phyloP scores from a whole-genome alignment of 1,140 invertebrate genomes.

The Drosophila subpulchrella region DNA sequence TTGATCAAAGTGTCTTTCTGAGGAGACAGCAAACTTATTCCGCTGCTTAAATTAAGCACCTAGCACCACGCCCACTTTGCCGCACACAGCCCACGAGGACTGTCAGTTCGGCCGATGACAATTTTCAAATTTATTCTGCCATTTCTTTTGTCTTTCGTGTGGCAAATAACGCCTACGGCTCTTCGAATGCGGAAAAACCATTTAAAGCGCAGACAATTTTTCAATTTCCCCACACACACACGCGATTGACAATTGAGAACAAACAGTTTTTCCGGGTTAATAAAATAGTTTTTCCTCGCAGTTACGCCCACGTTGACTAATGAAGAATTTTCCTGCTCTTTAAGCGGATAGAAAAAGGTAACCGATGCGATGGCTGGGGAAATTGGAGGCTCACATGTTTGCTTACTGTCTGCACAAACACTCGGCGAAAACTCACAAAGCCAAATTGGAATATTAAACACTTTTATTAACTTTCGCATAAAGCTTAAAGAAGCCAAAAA shows the following conservation, averaged over 20 bases:
- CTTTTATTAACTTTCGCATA: constrained; percentile 46
- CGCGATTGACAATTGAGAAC: constrained; percentile 48
- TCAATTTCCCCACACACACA: constrained; percentile 45
- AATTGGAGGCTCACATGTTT: constrained; percentile 39
- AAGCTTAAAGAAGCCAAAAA: constrained; percentile 29
- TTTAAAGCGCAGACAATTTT: constrained; percentile 52
- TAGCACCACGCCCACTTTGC: constrained; percentile 33
- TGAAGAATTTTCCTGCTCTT: constrained; percentile 56
- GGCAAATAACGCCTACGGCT: constrained; percentile 39
- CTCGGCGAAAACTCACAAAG: constrained; percentile 28
- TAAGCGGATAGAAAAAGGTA: constrained; percentile 6
- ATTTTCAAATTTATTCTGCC: constrained; percentile 59
- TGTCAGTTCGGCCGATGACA: constrained; percentile 45
- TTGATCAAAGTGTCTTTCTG: constrained; percentile 48
- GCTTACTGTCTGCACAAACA: constrained; percentile 71
- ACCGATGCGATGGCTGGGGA: neutral
- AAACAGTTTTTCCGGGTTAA: constrained; percentile 48
- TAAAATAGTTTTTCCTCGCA: constrained; percentile 39
- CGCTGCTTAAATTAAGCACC: constrained; percentile 48
- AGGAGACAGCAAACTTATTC: constrained; percentile 44
- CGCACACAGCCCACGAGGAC: constrained; percentile 8
- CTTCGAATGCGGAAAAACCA: constrained; percentile 21
- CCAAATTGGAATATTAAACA: constrained; percentile 48
- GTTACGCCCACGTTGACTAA: constrained; percentile 45
- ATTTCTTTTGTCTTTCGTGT: constrained; percentile 52